Conservation (phyloP, 2,888 invertebrate species). For the Spilosoma lubricipeda region DNA sequence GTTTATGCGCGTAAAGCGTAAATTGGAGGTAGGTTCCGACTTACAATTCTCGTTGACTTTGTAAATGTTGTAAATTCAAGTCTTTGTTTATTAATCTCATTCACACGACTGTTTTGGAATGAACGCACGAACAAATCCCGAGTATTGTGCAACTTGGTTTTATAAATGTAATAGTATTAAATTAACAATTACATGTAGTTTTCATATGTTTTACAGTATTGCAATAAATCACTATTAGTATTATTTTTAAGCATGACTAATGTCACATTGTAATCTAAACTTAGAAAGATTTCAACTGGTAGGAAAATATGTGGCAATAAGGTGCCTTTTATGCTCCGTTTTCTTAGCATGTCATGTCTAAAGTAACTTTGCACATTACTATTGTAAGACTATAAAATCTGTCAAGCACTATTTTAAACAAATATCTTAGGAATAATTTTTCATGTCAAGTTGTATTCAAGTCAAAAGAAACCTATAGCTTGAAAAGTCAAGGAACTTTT, state of each 20-base stretch:
- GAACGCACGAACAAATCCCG: slow-evolving; percentile 6
- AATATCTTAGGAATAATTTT: background rate
- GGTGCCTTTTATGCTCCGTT: background rate
- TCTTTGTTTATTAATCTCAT: slow-evolving; percentile 18
- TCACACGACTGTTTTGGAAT: slow-evolving; percentile 9
- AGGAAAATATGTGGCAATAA: background rate
- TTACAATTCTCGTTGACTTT: slow-evolving; percentile 18
- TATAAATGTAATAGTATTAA: background rate
- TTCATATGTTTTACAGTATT: background rate
- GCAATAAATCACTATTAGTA: background rate
- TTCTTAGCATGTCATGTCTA: background rate
- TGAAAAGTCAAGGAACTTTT: too few species aligned
- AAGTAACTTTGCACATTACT: background rate
- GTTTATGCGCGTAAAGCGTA: slow-evolving; percentile 15
- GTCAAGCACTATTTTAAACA: background rate
- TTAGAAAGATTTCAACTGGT: background rate
- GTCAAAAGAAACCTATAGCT: too few species aligned
- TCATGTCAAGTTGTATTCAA: background rate
- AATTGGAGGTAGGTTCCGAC: slow-evolving; percentile 13
- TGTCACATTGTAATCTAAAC: background rate
- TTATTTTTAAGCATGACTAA: background rate
- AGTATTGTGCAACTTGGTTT: slow-evolving; percentile 7
- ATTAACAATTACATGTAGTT: background rate
- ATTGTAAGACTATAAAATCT: background rate
- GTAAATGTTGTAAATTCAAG: slow-evolving; percentile 19